A percentile compares a stretch with the other conserved stretches of the same genome.
phyloP scores from a whole-genome alignment of 1,140 invertebrate species.

The Atta colombica region DNA sequence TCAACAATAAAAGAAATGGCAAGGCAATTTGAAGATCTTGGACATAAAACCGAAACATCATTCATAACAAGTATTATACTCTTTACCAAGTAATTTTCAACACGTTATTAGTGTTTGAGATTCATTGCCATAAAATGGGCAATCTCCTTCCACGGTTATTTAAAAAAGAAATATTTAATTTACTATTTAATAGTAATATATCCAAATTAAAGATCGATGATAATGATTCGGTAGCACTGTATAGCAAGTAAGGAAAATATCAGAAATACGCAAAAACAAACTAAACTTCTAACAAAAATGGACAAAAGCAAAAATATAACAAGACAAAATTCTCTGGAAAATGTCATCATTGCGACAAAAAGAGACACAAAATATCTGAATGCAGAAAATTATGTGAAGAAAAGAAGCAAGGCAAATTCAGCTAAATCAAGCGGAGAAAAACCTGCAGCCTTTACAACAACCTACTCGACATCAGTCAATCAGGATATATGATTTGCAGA shows the following conservation, averaged over 20 bases:
- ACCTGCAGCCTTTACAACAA: neutral
- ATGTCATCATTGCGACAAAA: neutral
- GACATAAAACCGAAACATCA: neutral
- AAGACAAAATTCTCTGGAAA: neutral
- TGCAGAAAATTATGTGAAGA: neutral
- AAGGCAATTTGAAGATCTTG: neutral
- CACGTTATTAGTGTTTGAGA: slow-evolving; percentile 1
- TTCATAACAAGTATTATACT: neutral
- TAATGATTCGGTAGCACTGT: neutral
- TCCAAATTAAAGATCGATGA: neutral
- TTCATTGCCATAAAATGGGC: neutral
- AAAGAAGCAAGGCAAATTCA: neutral
- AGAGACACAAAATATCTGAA: neutral
- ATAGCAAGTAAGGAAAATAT: neutral
- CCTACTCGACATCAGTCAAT: neutral
- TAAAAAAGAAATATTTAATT: slow-evolving; percentile 7
- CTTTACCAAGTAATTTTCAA: neutral
- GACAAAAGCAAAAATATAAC: neutral
- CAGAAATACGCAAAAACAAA: neutral
- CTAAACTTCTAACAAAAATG: neutral
- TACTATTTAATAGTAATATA: neutral
- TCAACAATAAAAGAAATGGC: neutral
- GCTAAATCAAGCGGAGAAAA: neutral
- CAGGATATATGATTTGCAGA: neutral
- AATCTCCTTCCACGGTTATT: neutral